Evolutionary conservation across 2,888 invertebrate species (phyloP), one percentile per base, ranked within the genome.

Genomic region (Branchipolynoe longqiensis): DNA sequence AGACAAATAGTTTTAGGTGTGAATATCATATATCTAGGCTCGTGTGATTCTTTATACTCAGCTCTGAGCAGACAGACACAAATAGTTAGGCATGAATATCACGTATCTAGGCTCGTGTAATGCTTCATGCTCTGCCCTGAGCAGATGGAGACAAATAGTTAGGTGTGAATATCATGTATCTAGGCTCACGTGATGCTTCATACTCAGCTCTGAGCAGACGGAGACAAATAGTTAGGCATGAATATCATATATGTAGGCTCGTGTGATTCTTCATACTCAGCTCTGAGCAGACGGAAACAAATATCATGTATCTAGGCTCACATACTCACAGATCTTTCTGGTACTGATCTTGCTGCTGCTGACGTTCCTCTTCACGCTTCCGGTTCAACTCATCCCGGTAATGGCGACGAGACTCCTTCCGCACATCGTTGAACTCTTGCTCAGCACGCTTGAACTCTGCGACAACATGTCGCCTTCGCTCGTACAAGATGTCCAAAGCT

Each of bases 401-500:
- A 74, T 89, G 89, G 78, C 90, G 89, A 28, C 89, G 89, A 62
- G 87, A 86, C n/a, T 87, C 88, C 14, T 90, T 87, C 31, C 89
- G 88, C 78, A 87, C 86, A 6, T 87, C 88, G 4, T 90, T 87
- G 85, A 88, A 92, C 1, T 91, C 92, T 12, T 90, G 89, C 81
- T 91, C 90, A 25, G 90, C 87, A 36, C 89, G 90, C 85, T 90
- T 90, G 87, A 89, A 91, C 38, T 90, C 90, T 4, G 88, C 88
- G 59, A 89, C 85, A 78, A 91, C 62, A 22, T 89, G 86, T 0
- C 91, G 87, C 85, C 91, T 91, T 48, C 83, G 86, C 41, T 91
- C 90, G 87, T 92, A 90, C 40, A 92, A 82, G 40, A 88, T 89
- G 74, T 92, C 91, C 56, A 92, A 86, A 74, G 92, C 93, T 93